Evolutionary conservation across 2,113 vertebrate species (phyloP), one percentile per base, ranked within the genome.

Genomic region (Falco punctatus): DNA sequence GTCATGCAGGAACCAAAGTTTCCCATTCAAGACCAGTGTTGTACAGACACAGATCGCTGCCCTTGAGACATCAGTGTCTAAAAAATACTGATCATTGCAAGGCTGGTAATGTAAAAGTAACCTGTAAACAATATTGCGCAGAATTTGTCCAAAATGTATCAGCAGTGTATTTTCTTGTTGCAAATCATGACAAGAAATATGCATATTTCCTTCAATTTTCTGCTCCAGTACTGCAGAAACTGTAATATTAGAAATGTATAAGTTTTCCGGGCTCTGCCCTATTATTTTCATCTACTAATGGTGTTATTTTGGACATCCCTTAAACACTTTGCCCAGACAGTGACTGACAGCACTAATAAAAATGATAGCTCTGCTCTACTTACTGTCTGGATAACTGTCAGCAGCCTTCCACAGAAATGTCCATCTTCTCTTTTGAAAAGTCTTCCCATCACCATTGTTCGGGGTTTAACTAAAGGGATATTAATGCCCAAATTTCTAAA

Each of bases 1-100:
- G 84, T 91, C 86, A 92, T 94, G 88, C 64, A 95, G 89, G 83
- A 94, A 57, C 24, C 91, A 92, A 90, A 94, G 44, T 80, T 84
- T 85, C 24, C 40, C 23, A 9, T 61, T 75, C 10, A 79, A 49
- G 52, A 49, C 32, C 7, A 1, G 15, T 10, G 9, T 42, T 73
- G 42, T 52, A 67, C 55, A 70, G 72, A 55, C 72, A 74, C 35
- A 84, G 61, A 57, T 17, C 77, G 52, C 81, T 93, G 75, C 67
- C 79, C 49, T 81, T 59, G 64, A 83, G 64, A 28, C 38, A 58
- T 38, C 13, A 4, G 22, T 61, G 32, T 48, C 62, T 73, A 11
- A 86, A 90, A 94, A 33, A 24, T 44, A 33, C 58, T 93, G 52
- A 78, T 44, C 2, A 2, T 62, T 67, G 21, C 49, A 86, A 90